Conservation (phyloP, 2,113 vertebrate species). For the Candoia aspera region DNA sequence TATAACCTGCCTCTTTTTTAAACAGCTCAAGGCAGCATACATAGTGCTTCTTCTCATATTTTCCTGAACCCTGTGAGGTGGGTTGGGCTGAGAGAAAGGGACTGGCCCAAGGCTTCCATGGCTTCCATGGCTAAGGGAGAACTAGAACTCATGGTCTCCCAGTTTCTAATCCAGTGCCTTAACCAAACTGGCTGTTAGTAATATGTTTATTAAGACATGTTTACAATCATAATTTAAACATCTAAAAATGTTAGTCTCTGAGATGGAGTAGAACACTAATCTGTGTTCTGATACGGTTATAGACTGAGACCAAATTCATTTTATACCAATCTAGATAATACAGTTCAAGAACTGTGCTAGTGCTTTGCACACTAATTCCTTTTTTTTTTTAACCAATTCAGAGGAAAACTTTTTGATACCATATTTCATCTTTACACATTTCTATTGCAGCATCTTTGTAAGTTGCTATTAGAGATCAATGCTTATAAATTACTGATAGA, state of each 20-base stretch:
- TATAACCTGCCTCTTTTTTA: not conserved
- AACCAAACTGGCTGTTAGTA: not conserved
- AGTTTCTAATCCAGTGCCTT: not conserved
- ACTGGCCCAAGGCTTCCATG: not conserved
- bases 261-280: not conserved
- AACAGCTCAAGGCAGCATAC: not conserved
- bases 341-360: not conserved
- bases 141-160: not conserved
- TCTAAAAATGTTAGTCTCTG: not conserved
- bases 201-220: not conserved
- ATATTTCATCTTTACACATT: not conserved
- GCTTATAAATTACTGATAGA: conserved; percentile 14
- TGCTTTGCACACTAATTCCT: not conserved
- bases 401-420: not conserved
- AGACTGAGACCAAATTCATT: not conserved
- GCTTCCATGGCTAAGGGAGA: not conserved
- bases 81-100: not conserved
- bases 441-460: not conserved
- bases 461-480: not conserved
- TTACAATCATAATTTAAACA: not conserved
- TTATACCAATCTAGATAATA: not conserved
- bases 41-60: not conserved
- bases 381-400: not conserved
- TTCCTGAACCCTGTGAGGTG: not conserved
- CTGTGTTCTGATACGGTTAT: not conserved